phyloP scores from a whole-genome alignment of 2,113 vertebrate genomes.

The Otolemur garnettii region DNA sequence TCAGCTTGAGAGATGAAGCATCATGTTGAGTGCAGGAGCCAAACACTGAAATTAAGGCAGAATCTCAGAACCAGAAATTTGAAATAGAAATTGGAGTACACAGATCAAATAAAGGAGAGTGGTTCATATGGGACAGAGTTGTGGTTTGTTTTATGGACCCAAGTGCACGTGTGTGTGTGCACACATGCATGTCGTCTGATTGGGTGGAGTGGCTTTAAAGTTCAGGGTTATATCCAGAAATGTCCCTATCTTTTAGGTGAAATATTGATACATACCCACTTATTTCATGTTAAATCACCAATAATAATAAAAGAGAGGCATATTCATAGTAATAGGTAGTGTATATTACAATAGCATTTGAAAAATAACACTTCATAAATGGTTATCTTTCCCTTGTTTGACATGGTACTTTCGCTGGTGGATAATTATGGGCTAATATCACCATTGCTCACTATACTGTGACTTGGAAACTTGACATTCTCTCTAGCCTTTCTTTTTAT shows the following conservation, averaged over 20 bases:
- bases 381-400: neutral
- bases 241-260: neutral
- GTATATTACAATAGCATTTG: neutral
- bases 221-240: neutral
- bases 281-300: neutral
- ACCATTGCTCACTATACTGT: neutral
- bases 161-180: neutral
- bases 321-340: neutral
- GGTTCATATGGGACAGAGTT: neutral
- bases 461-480: neutral
- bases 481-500: neutral
- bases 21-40: neutral
- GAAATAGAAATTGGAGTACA: neutral
- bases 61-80: neutral
- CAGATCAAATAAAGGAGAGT: neutral
- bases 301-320: neutral
- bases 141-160: neutral
- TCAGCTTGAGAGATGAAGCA: neutral
- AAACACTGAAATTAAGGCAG: neutral
- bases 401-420: neutral
- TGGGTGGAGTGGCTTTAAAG: neutral
- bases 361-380: neutral
- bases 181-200: neutral
- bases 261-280: neutral
- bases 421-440: neutral